Evolutionary conservation across 2,797 vertebrate genomes (phyloP).

Genomic region (Merluccius polli): DNA sequence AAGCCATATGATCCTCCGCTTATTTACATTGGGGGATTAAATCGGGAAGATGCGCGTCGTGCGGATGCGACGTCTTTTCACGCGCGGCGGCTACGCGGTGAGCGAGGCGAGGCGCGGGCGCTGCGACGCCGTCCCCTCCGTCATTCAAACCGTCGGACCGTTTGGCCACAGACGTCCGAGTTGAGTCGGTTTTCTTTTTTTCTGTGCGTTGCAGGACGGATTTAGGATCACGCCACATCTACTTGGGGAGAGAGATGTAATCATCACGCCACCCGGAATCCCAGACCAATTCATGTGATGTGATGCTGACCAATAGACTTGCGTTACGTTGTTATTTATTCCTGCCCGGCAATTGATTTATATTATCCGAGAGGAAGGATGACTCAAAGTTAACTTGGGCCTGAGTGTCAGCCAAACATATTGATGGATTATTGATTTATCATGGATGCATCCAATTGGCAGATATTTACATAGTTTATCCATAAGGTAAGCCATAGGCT

Average conservation of each 20-base stretch:
- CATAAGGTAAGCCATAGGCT: background rate
- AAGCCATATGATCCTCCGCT: background rate
- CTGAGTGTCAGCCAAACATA: constrained; percentile 28
- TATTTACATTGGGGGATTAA: constrained; percentile 11
- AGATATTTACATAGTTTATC: background rate
- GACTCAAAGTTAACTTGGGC: constrained; percentile 55
- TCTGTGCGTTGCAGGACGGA: constrained; percentile 23
- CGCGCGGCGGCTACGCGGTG: constrained; percentile 23
- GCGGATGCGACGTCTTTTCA: constrained; percentile 10
- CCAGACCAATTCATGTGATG: constrained; percentile 31
- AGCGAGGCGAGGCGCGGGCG: background rate
- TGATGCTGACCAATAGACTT: constrained; percentile 28
- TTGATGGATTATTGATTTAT: constrained; percentile 6
- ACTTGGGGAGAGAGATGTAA: constrained; percentile 23
- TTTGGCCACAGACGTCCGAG: constrained; percentile 35
- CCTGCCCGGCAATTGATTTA: constrained; percentile 24
- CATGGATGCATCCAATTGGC: background rate
- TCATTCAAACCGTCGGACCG: constrained; percentile 34
- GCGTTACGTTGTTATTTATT: constrained; percentile 11
- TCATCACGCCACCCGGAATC: constrained; percentile 42
- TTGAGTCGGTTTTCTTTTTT: constrained; percentile 29
- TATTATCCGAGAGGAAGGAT: background rate
- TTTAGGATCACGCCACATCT: constrained; percentile 46
- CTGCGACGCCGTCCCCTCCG: constrained; percentile 43
- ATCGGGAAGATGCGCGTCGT: constrained; percentile 48